A percentile compares a stretch with the other conserved stretches of the same genome.
Conservation (phyloP, 1,140 invertebrate genomes). For the Cepaea nemoralis region DNA sequence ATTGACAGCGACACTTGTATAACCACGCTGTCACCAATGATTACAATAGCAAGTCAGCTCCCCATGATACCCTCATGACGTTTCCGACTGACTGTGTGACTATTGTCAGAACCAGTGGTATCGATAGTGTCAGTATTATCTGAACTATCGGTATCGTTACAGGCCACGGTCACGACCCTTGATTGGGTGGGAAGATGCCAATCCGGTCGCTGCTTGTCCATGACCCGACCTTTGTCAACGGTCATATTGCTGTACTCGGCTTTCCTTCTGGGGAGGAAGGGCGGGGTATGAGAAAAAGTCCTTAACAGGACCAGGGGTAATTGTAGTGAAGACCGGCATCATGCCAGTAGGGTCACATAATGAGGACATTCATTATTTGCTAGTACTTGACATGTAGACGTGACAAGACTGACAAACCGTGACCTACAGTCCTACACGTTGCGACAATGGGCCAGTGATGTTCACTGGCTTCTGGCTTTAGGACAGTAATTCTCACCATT, state of each 20-base stretch:
- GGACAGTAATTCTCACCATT: no score
- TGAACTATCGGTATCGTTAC: background rate
- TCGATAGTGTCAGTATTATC: no score
- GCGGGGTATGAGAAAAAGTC: background rate
- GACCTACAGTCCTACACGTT: no score
- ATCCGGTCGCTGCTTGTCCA: background rate
- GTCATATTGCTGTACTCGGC: background rate
- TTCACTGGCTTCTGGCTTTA: no score
- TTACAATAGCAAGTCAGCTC: no score
- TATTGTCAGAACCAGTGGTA: no score
- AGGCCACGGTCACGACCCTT: background rate
- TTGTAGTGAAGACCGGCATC: background rate
- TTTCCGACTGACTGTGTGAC: no score
- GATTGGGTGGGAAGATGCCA: slow-evolving; percentile 11
- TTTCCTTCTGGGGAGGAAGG: background rate
- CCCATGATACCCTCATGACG: no score
- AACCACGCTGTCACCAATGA: no score
- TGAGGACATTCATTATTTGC: background rate
- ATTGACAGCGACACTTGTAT: no score
- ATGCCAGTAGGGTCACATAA: background rate
- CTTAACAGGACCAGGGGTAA: background rate
- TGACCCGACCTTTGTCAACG: background rate
- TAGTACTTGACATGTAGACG: slow-evolving; percentile 5
- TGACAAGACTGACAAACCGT: background rate
- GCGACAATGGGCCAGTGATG: no score